Conservation (phyloP, 2,888 invertebrate species). For the Matsumyia berberina region DNA sequence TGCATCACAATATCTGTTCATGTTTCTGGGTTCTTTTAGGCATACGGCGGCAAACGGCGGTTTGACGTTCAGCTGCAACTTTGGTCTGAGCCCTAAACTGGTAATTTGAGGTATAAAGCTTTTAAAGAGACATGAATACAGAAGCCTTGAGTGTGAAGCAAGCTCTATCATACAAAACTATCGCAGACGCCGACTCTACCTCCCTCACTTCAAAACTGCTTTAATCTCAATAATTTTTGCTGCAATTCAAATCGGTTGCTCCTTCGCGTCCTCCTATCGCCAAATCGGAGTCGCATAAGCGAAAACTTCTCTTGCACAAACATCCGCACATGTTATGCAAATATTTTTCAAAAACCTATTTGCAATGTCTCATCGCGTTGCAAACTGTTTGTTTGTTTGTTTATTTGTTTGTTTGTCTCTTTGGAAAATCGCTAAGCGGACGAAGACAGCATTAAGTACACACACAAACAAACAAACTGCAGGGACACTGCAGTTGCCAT, state of each 20-base stretch:
- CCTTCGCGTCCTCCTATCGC: not conserved
- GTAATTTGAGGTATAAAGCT: too few relatives aligned
- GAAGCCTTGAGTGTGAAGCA: too few relatives aligned
- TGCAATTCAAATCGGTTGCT: not conserved
- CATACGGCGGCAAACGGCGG: too few relatives aligned
- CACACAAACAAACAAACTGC: conserved; percentile 49
- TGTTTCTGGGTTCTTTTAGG: too few relatives aligned
- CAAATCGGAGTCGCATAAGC: too few relatives aligned
- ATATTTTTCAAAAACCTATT: conserved; percentile 67
- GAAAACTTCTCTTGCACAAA: conserved; percentile 38
- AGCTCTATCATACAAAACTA: too few relatives aligned
- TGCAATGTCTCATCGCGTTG: conserved; percentile 66
- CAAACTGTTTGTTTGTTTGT: conserved; percentile 40
- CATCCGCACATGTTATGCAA: conserved; percentile 72
- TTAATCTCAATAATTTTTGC: not conserved
- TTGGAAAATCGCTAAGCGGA: conserved; percentile 58
- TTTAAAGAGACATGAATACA: too few relatives aligned
- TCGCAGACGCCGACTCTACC: too few relatives aligned
- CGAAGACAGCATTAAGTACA: conserved; percentile 47
- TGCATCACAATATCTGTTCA: too few relatives aligned
- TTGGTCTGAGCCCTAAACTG: too few relatives aligned
- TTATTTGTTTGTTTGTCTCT: conserved; percentile 51
- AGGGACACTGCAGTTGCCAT: conserved; percentile 64
- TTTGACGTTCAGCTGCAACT: too few relatives aligned
- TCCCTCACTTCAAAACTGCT: too few relatives aligned